A percentile compares a stretch with the other conserved stretches of the same genome.
Evolutionary conservation across 2,113 vertebrate genomes (phyloP).

Genomic region (Campylomormyrus tamandua): DNA sequence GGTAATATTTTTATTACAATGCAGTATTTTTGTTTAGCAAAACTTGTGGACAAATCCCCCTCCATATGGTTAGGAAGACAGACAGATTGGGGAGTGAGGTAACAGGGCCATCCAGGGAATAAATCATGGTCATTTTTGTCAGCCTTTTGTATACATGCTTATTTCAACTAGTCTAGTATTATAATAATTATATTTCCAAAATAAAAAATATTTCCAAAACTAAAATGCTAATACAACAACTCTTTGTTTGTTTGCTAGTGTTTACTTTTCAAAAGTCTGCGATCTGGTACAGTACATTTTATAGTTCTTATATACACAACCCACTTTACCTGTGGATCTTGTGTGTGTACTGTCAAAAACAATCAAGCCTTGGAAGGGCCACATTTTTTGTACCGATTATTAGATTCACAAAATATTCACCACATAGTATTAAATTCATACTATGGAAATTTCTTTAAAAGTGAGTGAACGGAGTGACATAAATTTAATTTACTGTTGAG

Average conservation of each 20-base stretch:
- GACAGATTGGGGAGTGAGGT: too few relatives aligned
- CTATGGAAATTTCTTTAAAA: not conserved
- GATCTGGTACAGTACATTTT: too few relatives aligned
- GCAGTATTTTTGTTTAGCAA: not conserved
- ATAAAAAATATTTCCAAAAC: too few relatives aligned
- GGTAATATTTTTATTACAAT: not conserved
- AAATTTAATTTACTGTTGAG: not conserved
- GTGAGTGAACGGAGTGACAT: not conserved
- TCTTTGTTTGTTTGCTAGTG: too few relatives aligned
- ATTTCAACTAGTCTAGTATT: too few relatives aligned
- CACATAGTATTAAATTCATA: not conserved
- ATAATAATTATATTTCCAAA: too few relatives aligned
- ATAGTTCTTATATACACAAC: too few relatives aligned
- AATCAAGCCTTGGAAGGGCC: not conserved
- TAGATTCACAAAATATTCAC: not conserved
- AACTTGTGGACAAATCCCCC: not conserved
- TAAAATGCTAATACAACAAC: too few relatives aligned
- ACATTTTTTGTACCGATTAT: not conserved
- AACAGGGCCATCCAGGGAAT: not conserved
- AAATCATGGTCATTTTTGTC: too few relatives aligned
- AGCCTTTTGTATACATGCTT: too few relatives aligned
- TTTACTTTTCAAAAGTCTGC: too few relatives aligned
- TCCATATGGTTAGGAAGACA: not conserved
- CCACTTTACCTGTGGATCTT: not conserved
- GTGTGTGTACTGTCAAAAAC: not conserved